Conservation (phyloP, 2,797 vertebrate species). For the Apogon talboti region DNA sequence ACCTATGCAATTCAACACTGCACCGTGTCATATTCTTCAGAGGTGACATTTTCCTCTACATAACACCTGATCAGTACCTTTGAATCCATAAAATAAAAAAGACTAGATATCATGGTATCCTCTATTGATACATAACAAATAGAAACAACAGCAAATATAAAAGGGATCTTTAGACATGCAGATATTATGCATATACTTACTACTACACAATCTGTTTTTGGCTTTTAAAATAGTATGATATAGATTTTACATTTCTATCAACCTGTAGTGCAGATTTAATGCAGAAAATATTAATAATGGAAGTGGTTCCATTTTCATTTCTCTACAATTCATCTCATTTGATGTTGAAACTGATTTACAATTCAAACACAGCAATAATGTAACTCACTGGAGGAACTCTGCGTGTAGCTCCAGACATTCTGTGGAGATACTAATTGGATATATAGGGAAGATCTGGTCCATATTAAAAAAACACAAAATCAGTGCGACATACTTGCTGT, state of each 20-base stretch:
- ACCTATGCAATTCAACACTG: too few relatives aligned
- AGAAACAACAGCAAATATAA: not conserved
- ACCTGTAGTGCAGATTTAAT: conserved; percentile 30
- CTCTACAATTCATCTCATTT: conserved; percentile 24
- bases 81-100: too few relatives aligned
- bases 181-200: not conserved
- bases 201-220: conserved; percentile 4
- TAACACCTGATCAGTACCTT: too few relatives aligned
- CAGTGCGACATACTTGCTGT: not conserved
- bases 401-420: conserved; percentile 5
- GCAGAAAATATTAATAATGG: conserved; percentile 42
- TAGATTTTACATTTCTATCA: conserved; percentile 21
- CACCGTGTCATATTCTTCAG: too few relatives aligned
- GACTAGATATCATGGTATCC: too few relatives aligned
- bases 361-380: conserved; percentile 31
- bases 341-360: conserved; percentile 37
- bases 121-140: not conserved
- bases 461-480: not conserved
- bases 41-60: too few relatives aligned
- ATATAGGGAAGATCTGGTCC: not conserved
- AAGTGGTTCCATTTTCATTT: conserved; percentile 14
- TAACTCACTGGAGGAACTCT: conserved; percentile 1
- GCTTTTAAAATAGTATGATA: conserved; percentile 20
- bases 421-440: conserved; percentile 1
- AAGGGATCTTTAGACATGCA: not conserved